Evolutionary conservation across 2,888 invertebrate genomes (phyloP), one percentile per base, ranked within the genome.

Genomic region (Scaptomyza parva): DNA sequence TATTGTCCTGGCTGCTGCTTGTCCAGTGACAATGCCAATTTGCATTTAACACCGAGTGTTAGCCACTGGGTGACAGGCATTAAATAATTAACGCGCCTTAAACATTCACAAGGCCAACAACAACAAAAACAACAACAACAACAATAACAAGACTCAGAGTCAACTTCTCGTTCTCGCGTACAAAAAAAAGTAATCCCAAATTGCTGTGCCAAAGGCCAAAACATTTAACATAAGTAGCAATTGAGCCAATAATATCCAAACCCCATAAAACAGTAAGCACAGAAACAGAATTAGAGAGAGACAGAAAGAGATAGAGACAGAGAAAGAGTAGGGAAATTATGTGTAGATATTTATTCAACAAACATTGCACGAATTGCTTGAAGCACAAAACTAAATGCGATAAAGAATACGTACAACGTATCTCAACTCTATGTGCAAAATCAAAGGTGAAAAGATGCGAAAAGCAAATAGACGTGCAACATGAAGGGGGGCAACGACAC

Each of bases 21-120:
- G 61, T 50, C 51, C 76, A 71, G 71, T 86, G 90, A 88, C 89
- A 89, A 89, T 83, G 86, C 83, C 89, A 91, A 90, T 91, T 91
- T 90, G 88, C 90, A 89, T 88, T 90, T 88, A 79, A 84, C 83
- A 85, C 78, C 81, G 80, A 84, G 91, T 90, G 91, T 90, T 90
- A 90, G 91, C 91, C 91, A 90, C 91, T 82, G 89, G 88, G 90
- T 88, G 91, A 91, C 91, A 89, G 89, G 84, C 90, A 89, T 90
- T 91, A 90, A 90, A 90, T 90, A 90, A 90, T 90, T 91, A 91
- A 91, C 88, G 86, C 63, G 76, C 70, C 69, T 85, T 67, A 64
- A 70, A 54, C 62, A 76, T 81, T 62, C 57, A 82, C 61, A 57
- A 71, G 69, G 61, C 48, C 57, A 64, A 60, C 45, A 9, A 28